Evolutionary conservation across 1,140 invertebrate species (phyloP).

Genomic region (Aplysia californica): DNA sequence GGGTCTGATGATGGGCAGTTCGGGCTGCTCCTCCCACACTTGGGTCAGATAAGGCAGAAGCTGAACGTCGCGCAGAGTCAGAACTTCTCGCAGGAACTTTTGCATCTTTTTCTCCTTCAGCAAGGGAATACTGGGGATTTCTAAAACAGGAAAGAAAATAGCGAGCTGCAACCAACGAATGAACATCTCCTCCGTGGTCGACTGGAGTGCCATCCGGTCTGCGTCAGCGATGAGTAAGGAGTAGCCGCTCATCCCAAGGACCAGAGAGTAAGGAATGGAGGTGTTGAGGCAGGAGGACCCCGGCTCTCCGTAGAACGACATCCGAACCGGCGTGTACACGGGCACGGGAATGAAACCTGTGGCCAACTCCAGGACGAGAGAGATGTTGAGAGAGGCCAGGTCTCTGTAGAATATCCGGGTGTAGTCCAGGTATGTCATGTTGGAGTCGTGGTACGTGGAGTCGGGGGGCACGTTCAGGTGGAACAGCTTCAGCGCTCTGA

Average conservation of each 20-base stretch:
- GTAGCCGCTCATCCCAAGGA: slow-evolving; percentile 87
- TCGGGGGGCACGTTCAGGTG: slow-evolving; percentile 35
- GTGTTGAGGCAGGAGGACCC: slow-evolving; percentile 34
- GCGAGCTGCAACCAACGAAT: slow-evolving; percentile 89
- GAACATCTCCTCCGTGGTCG: slow-evolving; percentile 82
- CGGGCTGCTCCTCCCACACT: slow-evolving; percentile 20
- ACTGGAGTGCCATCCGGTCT: slow-evolving; percentile 85
- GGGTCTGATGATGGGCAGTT: slow-evolving; percentile 76
- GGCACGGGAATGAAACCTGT: slow-evolving; percentile 37
- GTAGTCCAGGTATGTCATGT: slow-evolving; percentile 41
- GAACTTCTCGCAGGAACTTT: slow-evolving; percentile 75
- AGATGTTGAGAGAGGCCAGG: slow-evolving; percentile 30
- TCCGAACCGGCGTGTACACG: slow-evolving; percentile 31
- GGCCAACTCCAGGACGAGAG: slow-evolving; percentile 34
- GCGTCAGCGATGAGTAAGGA: slow-evolving; percentile 88
- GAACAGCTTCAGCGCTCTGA: slow-evolving; percentile 36
- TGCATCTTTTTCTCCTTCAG: slow-evolving; percentile 80
- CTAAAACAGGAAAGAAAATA: slow-evolving; percentile 85
- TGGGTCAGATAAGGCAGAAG: slow-evolving; percentile 30
- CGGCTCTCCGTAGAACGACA: slow-evolving; percentile 14
- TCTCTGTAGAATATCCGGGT: slow-evolving; percentile 32
- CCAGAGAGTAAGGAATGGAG: slow-evolving; percentile 82
- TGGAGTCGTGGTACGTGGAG: slow-evolving; percentile 32
- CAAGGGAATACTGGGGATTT: slow-evolving; percentile 87
- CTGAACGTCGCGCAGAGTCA: slow-evolving; percentile 75